Conservation (phyloP, 2,797 vertebrate genomes). For the Peromyscus aztecus region DNA sequence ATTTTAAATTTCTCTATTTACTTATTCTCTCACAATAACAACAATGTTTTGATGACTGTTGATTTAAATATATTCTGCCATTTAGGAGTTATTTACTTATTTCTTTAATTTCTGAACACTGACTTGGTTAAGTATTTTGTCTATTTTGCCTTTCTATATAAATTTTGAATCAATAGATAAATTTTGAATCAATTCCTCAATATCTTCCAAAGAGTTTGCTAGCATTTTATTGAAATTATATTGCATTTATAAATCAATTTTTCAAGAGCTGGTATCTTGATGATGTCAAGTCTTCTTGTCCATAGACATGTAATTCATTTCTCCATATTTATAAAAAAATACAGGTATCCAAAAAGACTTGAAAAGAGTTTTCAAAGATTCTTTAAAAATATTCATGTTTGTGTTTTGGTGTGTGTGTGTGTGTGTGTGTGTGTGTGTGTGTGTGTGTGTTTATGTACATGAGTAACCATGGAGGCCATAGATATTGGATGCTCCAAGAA, state of each 20-base stretch:
- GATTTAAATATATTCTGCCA: neutral
- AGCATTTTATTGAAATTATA: neutral
- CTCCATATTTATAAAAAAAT: neutral
- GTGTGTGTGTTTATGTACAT: neutral
- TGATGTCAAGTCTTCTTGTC: neutral
- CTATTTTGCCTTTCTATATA: neutral
- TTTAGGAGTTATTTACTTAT: neutral
- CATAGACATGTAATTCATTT: neutral
- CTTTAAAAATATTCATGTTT: neutral
- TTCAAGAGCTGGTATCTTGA: neutral
- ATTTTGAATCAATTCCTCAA: neutral
- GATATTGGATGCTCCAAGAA: neutral
- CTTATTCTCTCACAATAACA: neutral
- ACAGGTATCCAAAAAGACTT: neutral
- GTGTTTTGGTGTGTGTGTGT: neutral
- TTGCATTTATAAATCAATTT: neutral
- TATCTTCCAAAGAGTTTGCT: neutral
- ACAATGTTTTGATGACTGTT: neutral
- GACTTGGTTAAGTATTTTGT: neutral
- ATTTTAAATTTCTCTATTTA: neutral
- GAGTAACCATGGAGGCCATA: neutral
- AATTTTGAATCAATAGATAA: neutral
- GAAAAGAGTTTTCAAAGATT: neutral
- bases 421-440: neutral
- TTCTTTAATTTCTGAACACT: neutral